Base-by-base conservation (phyloP, 2,888 invertebrate species). In the Bombylius discolor region DNA sequence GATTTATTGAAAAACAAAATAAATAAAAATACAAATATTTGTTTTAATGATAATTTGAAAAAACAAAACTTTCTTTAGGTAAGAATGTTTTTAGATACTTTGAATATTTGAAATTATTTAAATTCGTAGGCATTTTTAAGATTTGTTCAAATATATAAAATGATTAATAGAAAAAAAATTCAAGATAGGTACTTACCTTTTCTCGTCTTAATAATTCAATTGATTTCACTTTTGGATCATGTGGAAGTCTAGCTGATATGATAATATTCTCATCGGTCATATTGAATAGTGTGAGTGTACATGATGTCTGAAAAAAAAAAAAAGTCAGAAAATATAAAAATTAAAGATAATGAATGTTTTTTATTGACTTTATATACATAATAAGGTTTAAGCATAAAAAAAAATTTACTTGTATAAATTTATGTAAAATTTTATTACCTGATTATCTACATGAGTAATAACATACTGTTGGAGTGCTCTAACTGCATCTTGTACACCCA, bases 191-290 rank as follows among this genome's bases (percentile, higher is more conserved):
- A 39, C 61, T 68, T 76, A 87, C 88, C 82, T 87, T 87, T 69
- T 87, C 87, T 67, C 80, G 81, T 62, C 81, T 79, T 55, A 87
- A 74, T 63, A 85, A 74, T 63, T 83, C 80, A 64, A 84, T 78
- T 39, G 85, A 81, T 63, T 82, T 81, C 36, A 83, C 76, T 65
- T 78, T 79, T 47, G 81, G 76, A 57, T 78, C 77, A 65, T 84
- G 83, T 33, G 84, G 81, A 62, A 87, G 77, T 67, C 86, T 82
- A 48, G 89, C 92, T 33, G 87, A 84, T 65, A 92, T 84, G 66
- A 92, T 91, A 60, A 91, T 85, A 73, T 92, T 92, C 73, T 92
- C 91, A 64, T 85, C 85, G 64, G 89, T 89, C 66, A 89, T 83
- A 71, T 90, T 89, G 76, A 87, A 90, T 60, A 91, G 78, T 57